Base-by-base conservation (phyloP, 1,140 invertebrate species). In the Rhagoletis zephyria region DNA sequence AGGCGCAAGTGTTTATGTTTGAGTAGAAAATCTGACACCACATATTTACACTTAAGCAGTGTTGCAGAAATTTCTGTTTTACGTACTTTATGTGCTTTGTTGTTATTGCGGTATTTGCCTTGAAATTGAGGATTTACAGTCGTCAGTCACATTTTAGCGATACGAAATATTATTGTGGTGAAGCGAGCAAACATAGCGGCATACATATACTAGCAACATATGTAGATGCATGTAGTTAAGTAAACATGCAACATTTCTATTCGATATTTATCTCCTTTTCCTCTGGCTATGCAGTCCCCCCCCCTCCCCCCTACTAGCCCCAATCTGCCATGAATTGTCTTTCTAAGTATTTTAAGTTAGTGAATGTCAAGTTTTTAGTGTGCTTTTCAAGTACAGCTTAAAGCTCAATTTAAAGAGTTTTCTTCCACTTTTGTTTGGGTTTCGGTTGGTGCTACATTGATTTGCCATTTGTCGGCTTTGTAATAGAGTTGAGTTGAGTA, bases 41-140 rank as follows among this genome's bases (percentile, higher is more conserved):
- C 45, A 56, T 56, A 81, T 81, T 81, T 81, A 81, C 74, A 56
- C 48, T 81, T 56, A 81, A 81, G 48, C 51, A 81, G 4, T 30
- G n/a, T 56, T 56, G 74, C 48, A 30, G 74, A 19, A 63, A 65
- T 61, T 10, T 86, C n/a, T 63, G 63, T 86, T 86, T n/a, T 85
- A 30, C 51, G 61, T 61, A 45, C 63, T 86, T 86, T 63, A 48
- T 48, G 61, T 16, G 40, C 5, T 86, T 61, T 86, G 40, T 86
- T 86, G 85, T 61, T 86, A 81, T 81, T 81, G 74, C 74, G 74
- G 86, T 77, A 60, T 86, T 64, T 61, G 86, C 48, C 60, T 86
- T 63, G 59, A 86, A 74, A 63, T 87, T 42, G 56, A 77, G 16
- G 65, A 40, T 74, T 87, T 61, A 60, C 19, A 65, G 45, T 30